A percentile compares a stretch with the other conserved stretches of the same genome.
Evolutionary conservation across 2,113 vertebrate genomes (phyloP).

Genomic region (Hemibagrus wyckioides): DNA sequence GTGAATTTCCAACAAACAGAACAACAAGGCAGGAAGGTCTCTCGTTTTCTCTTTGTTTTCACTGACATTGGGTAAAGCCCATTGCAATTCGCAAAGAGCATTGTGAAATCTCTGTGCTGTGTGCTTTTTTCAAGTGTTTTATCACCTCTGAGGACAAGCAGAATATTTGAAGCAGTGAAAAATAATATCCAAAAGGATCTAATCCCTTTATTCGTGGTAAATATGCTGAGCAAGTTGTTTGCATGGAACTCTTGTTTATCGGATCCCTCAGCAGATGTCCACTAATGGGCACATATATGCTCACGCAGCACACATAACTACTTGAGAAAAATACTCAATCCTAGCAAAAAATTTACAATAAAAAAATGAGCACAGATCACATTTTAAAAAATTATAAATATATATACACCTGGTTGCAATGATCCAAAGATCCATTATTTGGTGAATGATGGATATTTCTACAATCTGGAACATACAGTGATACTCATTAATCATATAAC

Average conservation of each 20-base stretch:
- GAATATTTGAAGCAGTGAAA: constrained; percentile 64
- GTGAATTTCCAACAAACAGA: constrained; percentile 54
- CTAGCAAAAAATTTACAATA: background rate
- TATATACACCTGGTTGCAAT: background rate
- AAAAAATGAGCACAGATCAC: no score
- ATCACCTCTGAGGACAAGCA: constrained; percentile 56
- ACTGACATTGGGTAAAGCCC: constrained; percentile 10
- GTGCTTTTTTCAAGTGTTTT: constrained; percentile 52
- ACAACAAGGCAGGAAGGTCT: constrained; percentile 35
- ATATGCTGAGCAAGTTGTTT: constrained; percentile 71
- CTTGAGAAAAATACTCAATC: background rate
- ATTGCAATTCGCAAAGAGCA: constrained; percentile 39
- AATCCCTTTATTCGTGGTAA: constrained; percentile 64
- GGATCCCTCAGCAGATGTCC: constrained; percentile 59
- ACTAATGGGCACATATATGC: constrained; percentile 30
- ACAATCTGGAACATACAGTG: background rate
- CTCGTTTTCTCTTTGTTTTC: background rate
- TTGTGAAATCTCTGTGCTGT: constrained; percentile 30
- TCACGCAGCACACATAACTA: background rate
- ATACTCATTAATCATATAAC: background rate
- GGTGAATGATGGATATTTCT: background rate
- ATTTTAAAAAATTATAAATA: no score
- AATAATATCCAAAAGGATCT: constrained; percentile 64
- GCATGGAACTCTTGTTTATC: constrained; percentile 62
- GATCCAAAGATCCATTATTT: background rate